Evolutionary conservation across 1,140 invertebrate genomes (phyloP), one percentile per base, ranked within the genome.

Genomic region (Cryptotermes secundus): DNA sequence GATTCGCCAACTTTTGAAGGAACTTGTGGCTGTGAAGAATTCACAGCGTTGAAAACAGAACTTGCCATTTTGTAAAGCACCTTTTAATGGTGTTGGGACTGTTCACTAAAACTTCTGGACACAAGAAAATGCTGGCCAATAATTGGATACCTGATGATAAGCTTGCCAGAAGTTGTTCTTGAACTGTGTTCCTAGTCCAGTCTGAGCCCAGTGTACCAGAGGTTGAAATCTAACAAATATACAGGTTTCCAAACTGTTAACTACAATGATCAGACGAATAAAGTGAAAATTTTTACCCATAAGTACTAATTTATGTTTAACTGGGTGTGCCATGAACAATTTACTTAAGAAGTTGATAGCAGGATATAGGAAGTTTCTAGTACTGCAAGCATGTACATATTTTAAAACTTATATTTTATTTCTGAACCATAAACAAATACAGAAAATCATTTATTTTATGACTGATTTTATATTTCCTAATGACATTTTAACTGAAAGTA

Each of bases 11-110:
- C 49, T 83, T 34, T 24, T 83, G 31, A 65, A 35, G 35, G 83
- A 83, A 42, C 31, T 83, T n/a, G 31, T 83, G 35, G 19, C 83
- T 82, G 31, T 45, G 45, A 38, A 82, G 12, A 82, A 82, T 35
- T 81, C 34, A 81, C 38, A 81, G 26, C 38, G 2, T n/a, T 72
- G n/a, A 72, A 72, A 72, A 72, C 31, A 31, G 26, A 72, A 16
- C 59, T 72, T 31, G n/a, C 0, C 26, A 72, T 31, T 31, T 72
- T 72, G 59, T 31, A n/a, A 1, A 19, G 16, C 16, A 49, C 12
- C 19, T 49, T 3, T 49, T 22, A 49, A 49, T 1, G 0, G 19
- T 19, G 45, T 49, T 19, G 3, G 45, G 19, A 12, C 59, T 65
- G 59, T 65, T 65, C 6, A 4, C 2, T n/a, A 65, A 65, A 26